These are phyloP conservation scores for Aythya baeri DNA, from an alignment of 2,113 vertebrate species.

Conservation along the genomic window DNA sequence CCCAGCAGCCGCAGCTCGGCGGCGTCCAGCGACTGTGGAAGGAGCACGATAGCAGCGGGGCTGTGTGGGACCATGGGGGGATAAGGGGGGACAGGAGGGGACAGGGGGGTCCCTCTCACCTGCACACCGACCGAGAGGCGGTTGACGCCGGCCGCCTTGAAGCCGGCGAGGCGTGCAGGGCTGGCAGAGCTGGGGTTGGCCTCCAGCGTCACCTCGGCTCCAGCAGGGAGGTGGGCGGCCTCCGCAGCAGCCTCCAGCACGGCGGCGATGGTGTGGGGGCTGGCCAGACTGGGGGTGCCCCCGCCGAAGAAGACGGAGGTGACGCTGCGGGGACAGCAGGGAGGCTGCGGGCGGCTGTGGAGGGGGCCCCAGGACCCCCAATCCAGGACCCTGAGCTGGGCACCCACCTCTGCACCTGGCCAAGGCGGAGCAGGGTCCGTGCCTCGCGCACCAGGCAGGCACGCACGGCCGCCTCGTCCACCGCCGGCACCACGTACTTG, in stretches of 20 bases:
- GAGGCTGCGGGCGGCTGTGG: not conserved
- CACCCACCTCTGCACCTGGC: conserved; percentile 83
- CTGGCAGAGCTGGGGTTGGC: conserved; percentile 86
- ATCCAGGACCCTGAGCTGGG: fast-evolving
- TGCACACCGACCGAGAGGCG: conserved; percentile 91
- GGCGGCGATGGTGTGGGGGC: conserved; percentile 77
- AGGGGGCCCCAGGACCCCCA: fast-evolving
- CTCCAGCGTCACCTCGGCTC: conserved; percentile 87
- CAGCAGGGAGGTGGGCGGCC: conserved; percentile 50
- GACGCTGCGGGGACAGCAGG: conserved; percentile 73
- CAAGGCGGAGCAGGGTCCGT: conserved; percentile 80
- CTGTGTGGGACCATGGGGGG: fast-evolving
- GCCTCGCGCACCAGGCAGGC: conserved; percentile 85
- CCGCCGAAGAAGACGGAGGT: conserved; percentile 92
- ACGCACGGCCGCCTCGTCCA: conserved; percentile 76
- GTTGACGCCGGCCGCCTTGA: conserved; percentile 83
- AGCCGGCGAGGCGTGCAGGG: conserved; percentile 74
- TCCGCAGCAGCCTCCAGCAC: conserved; percentile 82
- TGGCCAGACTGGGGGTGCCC: conserved; percentile 92
- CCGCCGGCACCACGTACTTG: conserved; percentile 83
- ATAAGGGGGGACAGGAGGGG: not conserved
- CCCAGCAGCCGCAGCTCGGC: conserved; percentile 83
- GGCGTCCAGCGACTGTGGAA: conserved; percentile 83
- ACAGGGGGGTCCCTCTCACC: conserved; percentile 70
- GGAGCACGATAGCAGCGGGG: fast-evolving